Evolutionary conservation across 1,140 invertebrate species (phyloP).

Genomic region (Brachionus calyciflorus): DNA sequence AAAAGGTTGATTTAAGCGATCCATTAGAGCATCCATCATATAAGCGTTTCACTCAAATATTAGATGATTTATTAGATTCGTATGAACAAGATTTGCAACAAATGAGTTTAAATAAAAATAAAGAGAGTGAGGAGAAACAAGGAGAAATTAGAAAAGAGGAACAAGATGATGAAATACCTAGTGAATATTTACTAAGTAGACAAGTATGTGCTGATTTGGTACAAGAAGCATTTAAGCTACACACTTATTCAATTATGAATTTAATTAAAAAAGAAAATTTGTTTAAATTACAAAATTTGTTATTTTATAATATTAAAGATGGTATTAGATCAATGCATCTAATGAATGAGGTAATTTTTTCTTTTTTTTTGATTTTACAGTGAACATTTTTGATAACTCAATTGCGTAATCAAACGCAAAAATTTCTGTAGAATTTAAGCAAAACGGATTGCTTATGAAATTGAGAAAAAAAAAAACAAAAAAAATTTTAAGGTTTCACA

Average conservation of each 20-base stretch:
- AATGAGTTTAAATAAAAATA: neutral
- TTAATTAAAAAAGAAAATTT: constrained; percentile 18
- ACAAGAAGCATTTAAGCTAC: constrained; percentile 40
- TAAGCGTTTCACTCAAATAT: constrained; percentile 27
- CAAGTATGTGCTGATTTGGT: constrained; percentile 28
- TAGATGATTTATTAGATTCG: constrained; percentile 32
- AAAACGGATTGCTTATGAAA: no score
- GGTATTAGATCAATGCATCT: constrained; percentile 20
- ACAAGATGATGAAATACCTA: neutral
- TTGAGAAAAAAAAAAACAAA: no score
- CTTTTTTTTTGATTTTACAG: neutral
- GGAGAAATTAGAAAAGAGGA: no score
- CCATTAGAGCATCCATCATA: constrained; percentile 5
- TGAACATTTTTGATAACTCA: neutral
- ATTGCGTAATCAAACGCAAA: neutral
- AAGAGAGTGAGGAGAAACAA: no score
- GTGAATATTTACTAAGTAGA: constrained; percentile 19
- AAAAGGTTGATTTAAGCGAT: neutral
- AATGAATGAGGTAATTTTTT: constrained; percentile 9
- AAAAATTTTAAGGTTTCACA: no score
- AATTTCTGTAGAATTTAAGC: neutral
- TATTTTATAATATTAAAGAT: constrained; percentile 44
- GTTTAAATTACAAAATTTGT: constrained; percentile 27
- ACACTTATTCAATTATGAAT: constrained; percentile 12
- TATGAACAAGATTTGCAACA: constrained; percentile 28